Evolutionary conservation across 2,797 vertebrate species (phyloP).

Genomic region (Scomberomorus guttatus): DNA sequence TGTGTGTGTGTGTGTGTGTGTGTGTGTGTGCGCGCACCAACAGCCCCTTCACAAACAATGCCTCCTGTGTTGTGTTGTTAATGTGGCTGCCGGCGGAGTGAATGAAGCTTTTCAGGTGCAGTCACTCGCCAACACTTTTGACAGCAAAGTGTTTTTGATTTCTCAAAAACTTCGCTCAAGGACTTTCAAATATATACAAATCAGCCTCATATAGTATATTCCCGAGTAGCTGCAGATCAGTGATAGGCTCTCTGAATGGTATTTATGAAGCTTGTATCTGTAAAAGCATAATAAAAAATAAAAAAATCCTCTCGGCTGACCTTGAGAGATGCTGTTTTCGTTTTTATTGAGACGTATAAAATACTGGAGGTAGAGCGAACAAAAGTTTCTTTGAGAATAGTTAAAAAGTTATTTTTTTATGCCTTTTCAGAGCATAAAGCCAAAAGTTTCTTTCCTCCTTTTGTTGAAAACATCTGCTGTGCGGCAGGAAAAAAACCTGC

Average conservation of each 20-base stretch:
- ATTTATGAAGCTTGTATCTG: too few relatives aligned
- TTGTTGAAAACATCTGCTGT: constrained; percentile 11
- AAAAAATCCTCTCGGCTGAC: constrained; percentile 6
- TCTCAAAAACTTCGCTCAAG: too few relatives aligned
- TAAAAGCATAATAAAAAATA: too few relatives aligned
- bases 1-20: constrained; percentile 37
- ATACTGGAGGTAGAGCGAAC: constrained; percentile 13
- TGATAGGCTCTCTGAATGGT: too few relatives aligned
- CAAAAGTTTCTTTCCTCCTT: not conserved
- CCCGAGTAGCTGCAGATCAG: too few relatives aligned
- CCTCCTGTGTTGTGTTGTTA: constrained; percentile 37
- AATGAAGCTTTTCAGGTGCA: constrained; percentile 40
- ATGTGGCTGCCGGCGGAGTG: not conserved
- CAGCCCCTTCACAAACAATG: constrained; percentile 43
- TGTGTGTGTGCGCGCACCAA: constrained; percentile 30
- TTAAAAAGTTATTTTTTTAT: not conserved
- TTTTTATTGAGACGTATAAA: constrained; percentile 9
- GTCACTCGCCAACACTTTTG: not conserved
- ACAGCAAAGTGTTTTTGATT: constrained; percentile 18
- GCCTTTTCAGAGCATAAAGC: not conserved
- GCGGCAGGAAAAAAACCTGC: not conserved
- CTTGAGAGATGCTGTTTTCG: constrained; percentile 41
- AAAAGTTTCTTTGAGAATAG: constrained; percentile 2
- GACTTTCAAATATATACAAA: too few relatives aligned
- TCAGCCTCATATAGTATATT: too few relatives aligned